Evolutionary conservation across 2,797 vertebrate genomes (phyloP).

Genomic region (Champsocephalus esox): DNA sequence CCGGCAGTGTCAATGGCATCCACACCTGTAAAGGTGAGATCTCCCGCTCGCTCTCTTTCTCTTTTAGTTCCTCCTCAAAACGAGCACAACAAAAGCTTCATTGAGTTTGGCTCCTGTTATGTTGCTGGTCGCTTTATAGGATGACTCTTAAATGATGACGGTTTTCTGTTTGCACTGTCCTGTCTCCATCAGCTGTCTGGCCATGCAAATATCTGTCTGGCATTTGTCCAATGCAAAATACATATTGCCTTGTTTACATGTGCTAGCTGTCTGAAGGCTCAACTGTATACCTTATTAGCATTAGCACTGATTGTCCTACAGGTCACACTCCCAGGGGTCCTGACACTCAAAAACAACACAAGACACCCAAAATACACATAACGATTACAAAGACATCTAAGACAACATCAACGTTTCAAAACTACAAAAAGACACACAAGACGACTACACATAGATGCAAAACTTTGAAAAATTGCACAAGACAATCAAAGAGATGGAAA

Average conservation of each 20-base stretch:
- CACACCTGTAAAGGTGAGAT: slow-evolving; percentile 99
- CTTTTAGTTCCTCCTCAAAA: not conserved
- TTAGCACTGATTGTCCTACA: too few species aligned
- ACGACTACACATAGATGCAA: too few species aligned
- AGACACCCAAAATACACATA: too few species aligned
- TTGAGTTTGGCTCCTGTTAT: not conserved
- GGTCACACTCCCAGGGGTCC: too few species aligned
- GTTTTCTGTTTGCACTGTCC: slow-evolving; percentile 64
- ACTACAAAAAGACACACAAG: too few species aligned
- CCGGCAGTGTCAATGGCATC: slow-evolving; percentile 97
- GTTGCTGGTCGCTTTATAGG: not conserved
- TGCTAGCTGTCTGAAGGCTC: not conserved
- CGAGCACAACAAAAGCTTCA: not conserved
- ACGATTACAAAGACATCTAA: too few species aligned
- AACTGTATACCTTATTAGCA: not conserved
- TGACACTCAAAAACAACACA: too few species aligned
- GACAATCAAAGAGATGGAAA: too few species aligned
- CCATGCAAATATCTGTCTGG: slow-evolving; percentile 30
- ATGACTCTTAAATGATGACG: not conserved
- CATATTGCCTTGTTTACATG: too few species aligned
- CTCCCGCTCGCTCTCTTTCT: slow-evolving; percentile 10
- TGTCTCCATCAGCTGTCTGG: slow-evolving; percentile 45
- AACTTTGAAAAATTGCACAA: too few species aligned
- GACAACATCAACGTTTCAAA: too few species aligned
- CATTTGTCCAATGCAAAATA: not conserved